Conservation (phyloP, 2,797 vertebrate genomes). For the Eutrigla gurnardus region DNA sequence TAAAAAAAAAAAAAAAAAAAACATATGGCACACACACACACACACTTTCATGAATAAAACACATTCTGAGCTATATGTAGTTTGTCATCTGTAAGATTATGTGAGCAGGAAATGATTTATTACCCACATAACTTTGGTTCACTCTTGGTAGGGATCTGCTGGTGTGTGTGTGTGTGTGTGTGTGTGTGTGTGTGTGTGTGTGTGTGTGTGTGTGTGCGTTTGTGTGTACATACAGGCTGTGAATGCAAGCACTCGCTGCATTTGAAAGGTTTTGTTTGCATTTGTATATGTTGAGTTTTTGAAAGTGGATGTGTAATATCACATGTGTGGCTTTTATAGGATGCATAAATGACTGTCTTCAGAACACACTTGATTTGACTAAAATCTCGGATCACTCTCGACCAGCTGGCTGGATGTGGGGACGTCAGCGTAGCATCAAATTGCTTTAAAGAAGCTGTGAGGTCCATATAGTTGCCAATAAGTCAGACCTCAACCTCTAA, state of each 20-base stretch:
- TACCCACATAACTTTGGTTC: conserved; percentile 32
- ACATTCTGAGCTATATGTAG: conserved; percentile 55
- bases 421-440: conserved; percentile 1
- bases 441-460: background rate
- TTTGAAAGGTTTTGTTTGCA: conserved; percentile 22
- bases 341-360: conserved; percentile 5
- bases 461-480: background rate
- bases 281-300: conserved; percentile 16
- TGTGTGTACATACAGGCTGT: conserved; percentile 21
- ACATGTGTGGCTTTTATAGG: background rate
- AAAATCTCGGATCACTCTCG: background rate
- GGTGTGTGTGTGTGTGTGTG: background rate
- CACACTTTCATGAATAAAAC: conserved; percentile 50
- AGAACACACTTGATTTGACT: background rate
- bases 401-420: background rate
- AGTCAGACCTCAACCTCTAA: no score
- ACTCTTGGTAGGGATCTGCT: conserved; percentile 28
- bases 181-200: conserved; percentile 17
- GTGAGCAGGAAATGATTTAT: conserved; percentile 66
- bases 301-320: background rate
- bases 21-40: background rate
- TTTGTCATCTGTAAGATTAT: conserved; percentile 64
- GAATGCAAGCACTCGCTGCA: background rate
- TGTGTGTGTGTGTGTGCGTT: conserved; percentile 1
- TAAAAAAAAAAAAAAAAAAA: conserved; percentile 38